A percentile compares a stretch with the other conserved stretches of the same genome.
Conservation (phyloP, 2,113 vertebrate species). For the Percopsis transmontana region DNA sequence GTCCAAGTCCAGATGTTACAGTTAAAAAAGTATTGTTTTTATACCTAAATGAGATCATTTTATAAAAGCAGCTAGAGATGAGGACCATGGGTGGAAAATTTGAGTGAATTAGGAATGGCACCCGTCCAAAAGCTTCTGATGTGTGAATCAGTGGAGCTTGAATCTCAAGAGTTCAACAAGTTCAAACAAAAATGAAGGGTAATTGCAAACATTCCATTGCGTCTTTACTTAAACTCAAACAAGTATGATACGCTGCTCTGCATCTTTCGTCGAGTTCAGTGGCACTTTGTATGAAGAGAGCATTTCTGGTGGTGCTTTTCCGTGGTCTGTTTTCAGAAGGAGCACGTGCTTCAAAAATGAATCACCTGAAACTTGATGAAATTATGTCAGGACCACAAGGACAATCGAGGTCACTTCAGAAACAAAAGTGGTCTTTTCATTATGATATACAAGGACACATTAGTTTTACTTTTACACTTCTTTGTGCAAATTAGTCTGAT, state of each 20-base stretch:
- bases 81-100: slow-evolving; percentile 60
- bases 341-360: slow-evolving; percentile 18
- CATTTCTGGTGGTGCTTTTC: slow-evolving; percentile 23
- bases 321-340: slow-evolving; percentile 27
- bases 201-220: slow-evolving; percentile 56
- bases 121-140: slow-evolving; percentile 54
- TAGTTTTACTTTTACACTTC: not conserved
- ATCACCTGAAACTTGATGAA: slow-evolving; percentile 18
- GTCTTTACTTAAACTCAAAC: slow-evolving; percentile 44
- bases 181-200: slow-evolving; percentile 71
- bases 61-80: slow-evolving; percentile 58
- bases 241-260: slow-evolving; percentile 36
- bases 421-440: slow-evolving; percentile 8
- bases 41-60: slow-evolving; percentile 57
- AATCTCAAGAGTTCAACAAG: slow-evolving; percentile 67
- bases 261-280: slow-evolving; percentile 42
- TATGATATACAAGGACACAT: slow-evolving; percentile 4
- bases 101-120: slow-evolving; percentile 67
- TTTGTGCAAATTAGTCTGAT: not conserved
- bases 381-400: slow-evolving; percentile 35
- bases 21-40: slow-evolving; percentile 53
- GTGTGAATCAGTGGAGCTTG: slow-evolving; percentile 57
- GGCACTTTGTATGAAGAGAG: slow-evolving; percentile 40
- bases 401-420: slow-evolving; percentile 23
- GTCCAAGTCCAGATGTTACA: slow-evolving; percentile 34